Evolutionary conservation across 2,113 vertebrate species (phyloP), one percentile per base, ranked within the genome.

Genomic region (Psilopsiagon aymara): DNA sequence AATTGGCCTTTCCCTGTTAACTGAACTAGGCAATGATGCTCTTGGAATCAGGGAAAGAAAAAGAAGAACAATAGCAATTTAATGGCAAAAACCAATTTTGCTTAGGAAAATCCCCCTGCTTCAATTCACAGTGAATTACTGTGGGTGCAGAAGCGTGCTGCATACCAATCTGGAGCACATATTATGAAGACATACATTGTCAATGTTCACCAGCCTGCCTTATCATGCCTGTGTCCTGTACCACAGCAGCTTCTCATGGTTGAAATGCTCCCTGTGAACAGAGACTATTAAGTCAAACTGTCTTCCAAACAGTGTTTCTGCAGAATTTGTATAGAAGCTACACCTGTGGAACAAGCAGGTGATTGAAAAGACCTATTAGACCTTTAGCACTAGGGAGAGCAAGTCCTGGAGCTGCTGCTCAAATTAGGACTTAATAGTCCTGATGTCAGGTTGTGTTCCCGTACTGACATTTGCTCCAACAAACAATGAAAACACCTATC

Each of bases 1-100:
- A 96, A 95, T 89, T 94, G 94, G 69, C 60, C 77, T 95, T 93
- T 96, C 80, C 57, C 63, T 93, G 70, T 81, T 97, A 94, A 94
- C 92, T 80, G 80, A 95, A 78, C 33, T 89, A 94, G 92, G 82
- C 91, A 85, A 90, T 57, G 87, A 94, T 86, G 91, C 21, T 80
- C 64, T 67, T 63, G 28, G 71, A 93, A 69, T 33, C 62, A 76
- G 20, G 14, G 14, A 84, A 49, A 64, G 33, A 64, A 51, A 19
- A 31, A 80, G 71, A 74, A 69, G 15, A 59, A 63, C 59, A 79
- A 33, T 55, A 87, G 75, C 74, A 94, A 86, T 92, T 89, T 95
- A 90, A 95, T 37, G 37, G 82, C 78, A 17, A 94, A 90, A 96
- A 73, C 31, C 0, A 1, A 76, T 80, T 95, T 88, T 84, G 46